Percentiles rank a stretch among this genome's conserved stretches.
These are phyloP conservation scores for Pseudotriccus pelzelni DNA, from an alignment of 2,797 vertebrate species.

Conservation along the genomic window DNA sequence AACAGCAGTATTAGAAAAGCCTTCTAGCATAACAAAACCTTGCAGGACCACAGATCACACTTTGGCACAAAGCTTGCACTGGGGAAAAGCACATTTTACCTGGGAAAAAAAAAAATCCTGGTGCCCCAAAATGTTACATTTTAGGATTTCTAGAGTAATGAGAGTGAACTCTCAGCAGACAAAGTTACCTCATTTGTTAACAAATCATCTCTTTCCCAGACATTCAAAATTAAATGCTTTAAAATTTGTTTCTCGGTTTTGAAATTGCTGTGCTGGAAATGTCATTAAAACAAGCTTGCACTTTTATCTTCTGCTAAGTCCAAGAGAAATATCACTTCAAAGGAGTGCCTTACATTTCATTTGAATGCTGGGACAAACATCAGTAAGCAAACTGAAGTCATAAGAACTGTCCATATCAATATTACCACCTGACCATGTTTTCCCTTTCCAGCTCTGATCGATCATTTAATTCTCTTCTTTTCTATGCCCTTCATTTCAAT, in stretches of 20 bases:
- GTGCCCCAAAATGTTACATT: not conserved
- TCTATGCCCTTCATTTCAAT: not conserved
- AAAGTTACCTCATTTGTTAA: not conserved
- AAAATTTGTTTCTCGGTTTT: not conserved
- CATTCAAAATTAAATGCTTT: not conserved
- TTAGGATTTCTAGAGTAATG: not conserved
- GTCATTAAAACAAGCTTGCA: not conserved
- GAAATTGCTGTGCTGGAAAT: not conserved
- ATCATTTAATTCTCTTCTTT: not conserved
- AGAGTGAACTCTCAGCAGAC: not conserved
- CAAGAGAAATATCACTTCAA: not conserved
- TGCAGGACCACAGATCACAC: not conserved
- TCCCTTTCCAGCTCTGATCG: not conserved
- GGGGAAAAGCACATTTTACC: not conserved
- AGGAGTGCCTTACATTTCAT: not conserved
- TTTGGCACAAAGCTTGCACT: not conserved
- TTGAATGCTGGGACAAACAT: not conserved
- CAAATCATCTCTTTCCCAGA: not conserved
- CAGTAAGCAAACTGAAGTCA: not conserved
- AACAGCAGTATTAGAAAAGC: not conserved
- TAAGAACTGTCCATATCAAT: not conserved
- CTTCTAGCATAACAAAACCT: not conserved
- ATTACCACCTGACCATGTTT: not conserved
- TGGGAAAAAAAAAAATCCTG: not conserved
- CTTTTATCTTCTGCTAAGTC: slow-evolving; percentile 17